Evolutionary conservation across 2,888 invertebrate genomes (phyloP), one percentile per base, ranked within the genome.

Genomic region (Cylloceria caligata): DNA sequence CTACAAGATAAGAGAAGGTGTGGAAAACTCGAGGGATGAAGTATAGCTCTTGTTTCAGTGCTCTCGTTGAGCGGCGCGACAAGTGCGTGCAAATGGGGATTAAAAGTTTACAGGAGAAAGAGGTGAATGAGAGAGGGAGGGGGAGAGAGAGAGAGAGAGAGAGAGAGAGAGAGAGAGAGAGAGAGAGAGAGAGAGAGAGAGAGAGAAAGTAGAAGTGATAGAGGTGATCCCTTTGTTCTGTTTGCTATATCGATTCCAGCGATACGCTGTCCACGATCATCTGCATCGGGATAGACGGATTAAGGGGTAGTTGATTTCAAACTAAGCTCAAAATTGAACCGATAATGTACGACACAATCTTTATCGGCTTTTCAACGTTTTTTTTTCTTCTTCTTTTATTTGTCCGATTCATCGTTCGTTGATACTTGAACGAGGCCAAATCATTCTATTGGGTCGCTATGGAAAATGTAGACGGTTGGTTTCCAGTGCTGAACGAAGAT

Each of bases 51-150:
- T 13, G n/a, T 68, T 55, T 60, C 57, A 4, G 19, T 30, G 45
- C 65, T 60, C 57, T 39, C 71, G 30, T 60, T 60, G 13, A 42
- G 30, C 30, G 30, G n/a, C 57, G 71, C 42, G 71, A 45, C 57
- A 60, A 71, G 71, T 71, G 57, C 30, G 45, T 27, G 7, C 42
- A 45, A 71, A 30, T 42, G 71, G 30, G 71, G 71, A 71, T 71
- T 71, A 71, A 71, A 71, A 71, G 71, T 71, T 71, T 60, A 60
- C 27, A 6, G 30, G 27, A 3, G 36, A n/a, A 6, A 19, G 34
- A 16, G 16, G 6, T 9, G 60, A 19, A 36, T 13, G 60, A 11
- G 36, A 62, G 16, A 11, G n/a, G 3, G 27, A 30, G 57, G 21
- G 34, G 6, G 60, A 34, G 36, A 60, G 16, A 30, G 16, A n/a